These are phyloP conservation scores for Scaptomyza graminum DNA, from an alignment of 1,140 invertebrate genomes.

Conservation along the genomic window DNA sequence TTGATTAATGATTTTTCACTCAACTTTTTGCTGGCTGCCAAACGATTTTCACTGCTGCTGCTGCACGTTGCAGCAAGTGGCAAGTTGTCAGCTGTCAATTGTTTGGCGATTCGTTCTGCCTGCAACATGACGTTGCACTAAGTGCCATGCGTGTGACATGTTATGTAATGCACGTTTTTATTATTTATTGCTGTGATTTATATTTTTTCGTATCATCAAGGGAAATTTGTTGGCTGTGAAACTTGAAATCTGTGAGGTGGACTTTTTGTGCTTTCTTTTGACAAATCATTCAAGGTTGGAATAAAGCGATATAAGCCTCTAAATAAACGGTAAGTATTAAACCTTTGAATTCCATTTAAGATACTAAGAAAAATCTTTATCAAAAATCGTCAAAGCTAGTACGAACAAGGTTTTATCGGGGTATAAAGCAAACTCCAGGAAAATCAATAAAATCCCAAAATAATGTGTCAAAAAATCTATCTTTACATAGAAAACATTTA, in stretches of 20 bases:
- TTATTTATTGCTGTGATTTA: not conserved
- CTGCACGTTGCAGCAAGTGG: too few relatives aligned
- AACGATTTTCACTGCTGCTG: slow-evolving; percentile 9
- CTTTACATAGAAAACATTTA: too few relatives aligned
- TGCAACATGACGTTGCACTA: slow-evolving; percentile 45
- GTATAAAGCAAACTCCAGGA: too few relatives aligned
- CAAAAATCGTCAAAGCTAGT: too few relatives aligned
- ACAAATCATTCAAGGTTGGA: too few relatives aligned
- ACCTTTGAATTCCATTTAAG: too few relatives aligned
- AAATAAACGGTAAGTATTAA: too few relatives aligned
- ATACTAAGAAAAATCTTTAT: too few relatives aligned
- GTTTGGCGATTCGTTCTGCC: not conserved
- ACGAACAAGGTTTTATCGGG: too few relatives aligned
- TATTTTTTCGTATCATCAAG: not conserved
- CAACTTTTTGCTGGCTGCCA: not conserved
- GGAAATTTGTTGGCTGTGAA: not conserved
- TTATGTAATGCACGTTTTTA: slow-evolving; percentile 24
- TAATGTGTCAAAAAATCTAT: too few relatives aligned
- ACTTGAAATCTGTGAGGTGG: not conserved
- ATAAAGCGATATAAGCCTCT: too few relatives aligned
- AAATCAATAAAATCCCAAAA: too few relatives aligned
- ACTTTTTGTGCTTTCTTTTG: not conserved
- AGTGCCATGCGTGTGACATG: slow-evolving; percentile 8
- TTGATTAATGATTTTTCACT: slow-evolving; percentile 54
- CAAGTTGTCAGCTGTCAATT: not conserved